Base-by-base conservation (phyloP, 2,113 vertebrate species). In the Arothron firmamentum region DNA sequence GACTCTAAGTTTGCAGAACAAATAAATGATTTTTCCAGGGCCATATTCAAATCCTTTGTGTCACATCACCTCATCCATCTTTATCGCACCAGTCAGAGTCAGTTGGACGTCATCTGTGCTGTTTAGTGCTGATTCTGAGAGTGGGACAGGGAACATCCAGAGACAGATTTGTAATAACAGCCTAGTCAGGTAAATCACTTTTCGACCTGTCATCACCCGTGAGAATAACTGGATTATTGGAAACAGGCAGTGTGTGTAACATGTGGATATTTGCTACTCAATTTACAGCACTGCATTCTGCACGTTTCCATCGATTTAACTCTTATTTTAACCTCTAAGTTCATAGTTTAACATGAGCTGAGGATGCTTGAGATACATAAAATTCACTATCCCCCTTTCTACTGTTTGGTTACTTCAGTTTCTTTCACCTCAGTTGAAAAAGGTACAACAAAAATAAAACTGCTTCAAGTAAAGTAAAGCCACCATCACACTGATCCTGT, bases 101-200 rank as follows among this genome's bases (percentile, higher is more conserved):
- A 59, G 69, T 68, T 74, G 81, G 83, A 83, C 62, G 67, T 69
- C 65, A 64, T 70, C 67, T 56, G 19, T 61, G 72, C 51, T 79
- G 53, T 83, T 86, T 81, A 82, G 77, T 65, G 17, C 60, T 25
- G 59, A 58, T 50, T 67, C 77, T 55, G 75, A 79, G 66, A 73
- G 83, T 77, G 78, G 84, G 74, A 61, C 51, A 62, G 62, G 62
- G 83, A 82, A 75, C 34, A 57, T 72, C 59, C 65, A 75, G 74
- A 83, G 77, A 85, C 76, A 84, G 74, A 84, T 85, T 82, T 78
- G 84, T 84, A 83, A 88, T 88, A 87, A 86, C 86, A 86, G 61
- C 66, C 70, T 10, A 65, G 68, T 74, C 84, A 87, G 86, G 85
- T 89, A 88, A 88, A 86, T 88, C 79, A 82, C 75, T 87, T 85